Conservation (phyloP, 1,140 invertebrate genomes). For the Sitodiplosis mosellana region DNA sequence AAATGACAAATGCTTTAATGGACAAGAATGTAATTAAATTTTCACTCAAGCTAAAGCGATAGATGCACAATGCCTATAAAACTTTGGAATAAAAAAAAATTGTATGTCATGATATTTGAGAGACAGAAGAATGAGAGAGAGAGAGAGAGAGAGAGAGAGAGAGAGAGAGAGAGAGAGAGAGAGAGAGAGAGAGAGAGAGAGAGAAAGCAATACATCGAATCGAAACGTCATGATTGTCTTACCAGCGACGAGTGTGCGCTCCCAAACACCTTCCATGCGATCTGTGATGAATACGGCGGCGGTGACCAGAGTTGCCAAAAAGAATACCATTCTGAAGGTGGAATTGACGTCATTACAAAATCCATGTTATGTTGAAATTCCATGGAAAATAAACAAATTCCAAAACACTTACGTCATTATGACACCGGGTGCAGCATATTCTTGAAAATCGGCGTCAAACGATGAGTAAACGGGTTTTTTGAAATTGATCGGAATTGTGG, state of each 20-base stretch:
- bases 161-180: no score
- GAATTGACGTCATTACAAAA: not conserved
- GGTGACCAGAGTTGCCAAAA: conserved; percentile 59
- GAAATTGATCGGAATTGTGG: conserved; percentile 40
- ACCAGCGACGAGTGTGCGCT: conserved; percentile 54
- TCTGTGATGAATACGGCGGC: conserved; percentile 66
- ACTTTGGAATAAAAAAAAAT: not conserved
- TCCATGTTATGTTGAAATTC: not conserved
- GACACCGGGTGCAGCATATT: conserved; percentile 64
- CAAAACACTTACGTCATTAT: conserved; percentile 40
- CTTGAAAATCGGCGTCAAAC: conserved; percentile 39
- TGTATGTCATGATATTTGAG: no score
- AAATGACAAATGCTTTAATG: no score
- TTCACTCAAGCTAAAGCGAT: not conserved
- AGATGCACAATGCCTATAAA: no score
- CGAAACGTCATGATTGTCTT: no score
- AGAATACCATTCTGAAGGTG: conserved; percentile 54
- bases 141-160: no score
- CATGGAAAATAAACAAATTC: no score
- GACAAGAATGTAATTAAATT: not conserved
- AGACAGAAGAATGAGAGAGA: conserved; percentile 10
- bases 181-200: no score
- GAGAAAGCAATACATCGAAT: no score
- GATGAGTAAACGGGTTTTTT: conserved; percentile 51
- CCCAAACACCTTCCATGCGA: conserved; percentile 57